Conservation (phyloP, 2,113 vertebrate genomes). For the Carassius gibelio region DNA sequence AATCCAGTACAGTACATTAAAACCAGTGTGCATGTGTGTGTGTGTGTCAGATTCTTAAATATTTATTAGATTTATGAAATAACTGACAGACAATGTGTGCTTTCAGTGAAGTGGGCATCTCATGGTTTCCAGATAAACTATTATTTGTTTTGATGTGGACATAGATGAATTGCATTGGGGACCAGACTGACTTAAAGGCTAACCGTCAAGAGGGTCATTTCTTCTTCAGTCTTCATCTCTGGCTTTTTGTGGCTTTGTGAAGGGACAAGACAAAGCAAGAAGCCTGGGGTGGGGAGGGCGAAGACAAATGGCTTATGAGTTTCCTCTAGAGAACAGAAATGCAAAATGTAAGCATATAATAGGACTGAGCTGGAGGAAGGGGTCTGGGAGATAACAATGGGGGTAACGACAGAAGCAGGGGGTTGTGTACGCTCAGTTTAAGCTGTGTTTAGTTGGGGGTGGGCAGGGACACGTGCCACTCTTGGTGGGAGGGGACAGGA, state of each 20-base stretch:
- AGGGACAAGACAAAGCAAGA: slow-evolving; percentile 50
- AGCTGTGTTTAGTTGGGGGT: slow-evolving; percentile 49
- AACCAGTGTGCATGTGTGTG: background rate
- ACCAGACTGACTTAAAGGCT: slow-evolving; percentile 63
- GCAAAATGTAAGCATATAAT: slow-evolving; percentile 51
- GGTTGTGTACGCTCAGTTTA: slow-evolving; percentile 57
- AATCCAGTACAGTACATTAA: too few relatives aligned
- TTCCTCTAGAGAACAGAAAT: slow-evolving; percentile 53
- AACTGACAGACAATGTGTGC: slow-evolving; percentile 6
- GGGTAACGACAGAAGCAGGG: slow-evolving; percentile 41
- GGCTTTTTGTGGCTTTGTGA: slow-evolving; percentile 62
- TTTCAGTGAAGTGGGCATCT: slow-evolving; percentile 38
- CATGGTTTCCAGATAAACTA: slow-evolving; percentile 43
- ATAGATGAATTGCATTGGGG: slow-evolving; percentile 12
- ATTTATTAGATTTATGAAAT: slow-evolving; percentile 8
- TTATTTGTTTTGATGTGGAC: slow-evolving; percentile 46
- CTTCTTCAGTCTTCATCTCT: slow-evolving; percentile 57
- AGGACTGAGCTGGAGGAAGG: slow-evolving; percentile 43
- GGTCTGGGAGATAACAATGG: slow-evolving; percentile 46
- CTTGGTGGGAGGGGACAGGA: slow-evolving; percentile 1
- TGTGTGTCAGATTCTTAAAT: slow-evolving; percentile 5
- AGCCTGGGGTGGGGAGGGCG: slow-evolving; percentile 43
- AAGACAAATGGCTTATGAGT: slow-evolving; percentile 66
- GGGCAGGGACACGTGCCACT: slow-evolving; percentile 66
- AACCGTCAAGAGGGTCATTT: slow-evolving; percentile 55